Evolutionary conservation across 2,113 vertebrate species (phyloP).

Genomic region (Accipiter cooperii): DNA sequence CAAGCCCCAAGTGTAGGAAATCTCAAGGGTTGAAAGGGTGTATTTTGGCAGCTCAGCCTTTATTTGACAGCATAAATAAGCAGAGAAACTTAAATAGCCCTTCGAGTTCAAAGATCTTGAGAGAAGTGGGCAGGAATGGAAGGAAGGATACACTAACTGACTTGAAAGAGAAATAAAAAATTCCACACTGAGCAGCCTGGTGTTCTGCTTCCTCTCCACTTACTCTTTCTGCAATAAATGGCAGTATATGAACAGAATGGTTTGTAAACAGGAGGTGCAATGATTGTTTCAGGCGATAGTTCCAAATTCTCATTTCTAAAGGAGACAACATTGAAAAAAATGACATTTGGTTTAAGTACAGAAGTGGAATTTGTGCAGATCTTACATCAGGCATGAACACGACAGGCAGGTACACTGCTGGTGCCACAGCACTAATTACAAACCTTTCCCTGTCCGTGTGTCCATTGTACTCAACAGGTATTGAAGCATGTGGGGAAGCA

Average conservation of each 20-base stretch:
- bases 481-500: not conserved
- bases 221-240: not conserved
- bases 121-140: constrained; percentile 20
- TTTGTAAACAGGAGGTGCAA: not conserved
- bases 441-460: not conserved
- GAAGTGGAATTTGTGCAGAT: not conserved
- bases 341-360: not conserved
- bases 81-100: constrained; percentile 11
- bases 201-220: not conserved
- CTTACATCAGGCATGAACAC: not conserved
- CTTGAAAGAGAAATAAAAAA: constrained; percentile 38
- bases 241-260: not conserved
- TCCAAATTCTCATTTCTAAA: not conserved
- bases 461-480: not conserved
- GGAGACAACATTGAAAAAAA: not conserved
- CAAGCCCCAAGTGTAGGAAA: not conserved
- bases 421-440: not conserved
- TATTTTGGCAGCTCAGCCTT: not conserved
- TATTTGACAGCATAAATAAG: constrained; percentile 16
- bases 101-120: not conserved
- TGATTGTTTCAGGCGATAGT: not conserved
- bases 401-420: not conserved
- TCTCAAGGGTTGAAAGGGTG: not conserved
- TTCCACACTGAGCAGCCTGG: not conserved
- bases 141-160: not conserved